Evolutionary conservation across 2,113 vertebrate species (phyloP).

Genomic region (Andinoacara biseriatus): DNA sequence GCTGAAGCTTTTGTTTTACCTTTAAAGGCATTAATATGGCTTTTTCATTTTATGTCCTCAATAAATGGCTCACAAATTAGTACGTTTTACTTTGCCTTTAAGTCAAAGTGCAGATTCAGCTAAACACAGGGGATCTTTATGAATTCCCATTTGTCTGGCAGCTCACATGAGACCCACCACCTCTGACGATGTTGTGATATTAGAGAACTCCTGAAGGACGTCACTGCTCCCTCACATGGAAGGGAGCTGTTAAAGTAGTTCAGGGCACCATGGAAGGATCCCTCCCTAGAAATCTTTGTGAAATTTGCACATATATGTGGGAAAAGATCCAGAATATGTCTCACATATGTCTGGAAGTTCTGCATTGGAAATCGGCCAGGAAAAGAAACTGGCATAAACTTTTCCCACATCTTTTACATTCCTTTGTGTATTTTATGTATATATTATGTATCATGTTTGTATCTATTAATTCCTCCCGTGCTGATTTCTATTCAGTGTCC

Average conservation of each 20-base stretch:
- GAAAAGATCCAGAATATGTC: background rate
- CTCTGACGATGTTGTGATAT: background rate
- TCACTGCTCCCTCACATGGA: conserved; percentile 1
- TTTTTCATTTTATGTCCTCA: background rate
- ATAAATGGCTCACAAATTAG: background rate
- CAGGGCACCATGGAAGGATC: background rate
- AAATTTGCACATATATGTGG: background rate
- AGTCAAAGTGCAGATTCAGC: background rate
- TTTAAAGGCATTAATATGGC: background rate
- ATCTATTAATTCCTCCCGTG: background rate
- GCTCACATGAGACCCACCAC: conserved; percentile 25
- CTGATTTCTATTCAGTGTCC: background rate
- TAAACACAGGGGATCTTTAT: background rate
- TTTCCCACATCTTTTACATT: background rate
- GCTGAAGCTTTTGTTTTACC: background rate
- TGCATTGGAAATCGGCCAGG: background rate
- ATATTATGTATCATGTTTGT: background rate
- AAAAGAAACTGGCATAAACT: background rate
- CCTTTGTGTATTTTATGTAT: background rate
- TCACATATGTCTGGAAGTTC: background rate
- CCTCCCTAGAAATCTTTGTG: background rate
- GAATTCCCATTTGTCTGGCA: conserved; percentile 13
- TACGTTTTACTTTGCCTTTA: conserved; percentile 3
- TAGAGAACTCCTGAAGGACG: background rate
- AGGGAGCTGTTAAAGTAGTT: conserved; percentile 5